Conservation (phyloP, 2,113 vertebrate species). For the Archilochus colubris region DNA sequence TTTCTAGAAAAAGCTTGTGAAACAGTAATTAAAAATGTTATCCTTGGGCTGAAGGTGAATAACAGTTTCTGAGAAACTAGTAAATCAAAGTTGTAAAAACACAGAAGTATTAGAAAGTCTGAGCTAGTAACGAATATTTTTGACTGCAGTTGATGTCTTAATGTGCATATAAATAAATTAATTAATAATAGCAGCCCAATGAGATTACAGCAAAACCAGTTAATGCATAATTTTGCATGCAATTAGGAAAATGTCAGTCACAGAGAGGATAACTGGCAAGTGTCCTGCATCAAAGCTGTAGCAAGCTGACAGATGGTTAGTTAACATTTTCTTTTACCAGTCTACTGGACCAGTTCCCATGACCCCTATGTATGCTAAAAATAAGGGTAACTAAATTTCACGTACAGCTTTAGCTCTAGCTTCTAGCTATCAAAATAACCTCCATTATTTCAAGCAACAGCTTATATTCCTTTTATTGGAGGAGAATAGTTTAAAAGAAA, state of each 20-base stretch:
- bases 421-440: background rate
- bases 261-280: background rate
- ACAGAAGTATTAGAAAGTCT: background rate
- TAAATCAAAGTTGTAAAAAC: background rate
- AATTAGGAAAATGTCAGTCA: constrained; percentile 33
- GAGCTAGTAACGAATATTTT: constrained; percentile 8
- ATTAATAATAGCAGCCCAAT: background rate
- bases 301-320: background rate
- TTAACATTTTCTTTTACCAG: background rate
- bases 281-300: background rate
- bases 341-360: background rate
- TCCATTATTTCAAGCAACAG: background rate
- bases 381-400: background rate
- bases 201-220: constrained; percentile 16
- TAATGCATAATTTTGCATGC: constrained; percentile 15
- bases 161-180: constrained; percentile 26
- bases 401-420: background rate
- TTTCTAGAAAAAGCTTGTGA: background rate
- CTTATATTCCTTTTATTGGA: background rate
- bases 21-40: background rate
- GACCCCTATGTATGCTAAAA: background rate
- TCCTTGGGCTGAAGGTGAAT: background rate
- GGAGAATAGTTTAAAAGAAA: background rate
- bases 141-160: background rate
- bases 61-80: background rate